Conservation (phyloP, 2,888 invertebrate species). For the Lymantria dispar region DNA sequence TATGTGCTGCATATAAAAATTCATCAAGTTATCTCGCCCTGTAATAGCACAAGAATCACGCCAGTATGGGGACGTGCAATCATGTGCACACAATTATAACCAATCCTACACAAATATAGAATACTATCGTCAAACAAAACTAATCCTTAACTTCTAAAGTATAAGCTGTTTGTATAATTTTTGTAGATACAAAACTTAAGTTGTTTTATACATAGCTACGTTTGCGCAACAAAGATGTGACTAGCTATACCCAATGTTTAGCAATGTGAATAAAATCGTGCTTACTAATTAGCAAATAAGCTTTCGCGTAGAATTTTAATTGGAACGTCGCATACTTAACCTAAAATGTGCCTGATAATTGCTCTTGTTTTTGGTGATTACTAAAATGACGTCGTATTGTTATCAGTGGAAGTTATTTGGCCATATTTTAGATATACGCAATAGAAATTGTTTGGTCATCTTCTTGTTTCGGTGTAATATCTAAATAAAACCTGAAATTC, state of each 20-base stretch:
- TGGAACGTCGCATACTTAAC: constrained; percentile 25
- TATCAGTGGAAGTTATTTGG: no score
- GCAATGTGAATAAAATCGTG: constrained; percentile 41
- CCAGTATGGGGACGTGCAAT: constrained; percentile 52
- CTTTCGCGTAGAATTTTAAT: constrained; percentile 30
- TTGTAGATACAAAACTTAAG: constrained; percentile 1
- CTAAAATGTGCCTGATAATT: constrained; percentile 21
- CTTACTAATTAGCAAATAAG: constrained; percentile 31
- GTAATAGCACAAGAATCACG: constrained; percentile 47
- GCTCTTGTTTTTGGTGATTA: constrained; percentile 18
- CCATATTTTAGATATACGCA: no score
- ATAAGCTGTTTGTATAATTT: constrained; percentile 8
- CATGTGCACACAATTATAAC: constrained; percentile 40
- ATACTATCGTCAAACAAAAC: constrained; percentile 13
- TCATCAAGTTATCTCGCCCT: constrained; percentile 48
- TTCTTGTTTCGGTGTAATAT: no score
- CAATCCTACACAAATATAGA: constrained; percentile 11
- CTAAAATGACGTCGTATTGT: constrained; percentile 10
- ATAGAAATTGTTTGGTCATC: no score
- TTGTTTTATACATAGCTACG: constrained; percentile 28
- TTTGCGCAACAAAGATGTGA: constrained; percentile 56
- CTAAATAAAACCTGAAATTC: no score
- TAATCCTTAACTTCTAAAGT: constrained; percentile 5
- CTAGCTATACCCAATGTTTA: constrained; percentile 49
- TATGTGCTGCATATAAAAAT: constrained; percentile 51